Conservation (phyloP, 2,797 vertebrate species). For the Etheostoma perlongum region DNA sequence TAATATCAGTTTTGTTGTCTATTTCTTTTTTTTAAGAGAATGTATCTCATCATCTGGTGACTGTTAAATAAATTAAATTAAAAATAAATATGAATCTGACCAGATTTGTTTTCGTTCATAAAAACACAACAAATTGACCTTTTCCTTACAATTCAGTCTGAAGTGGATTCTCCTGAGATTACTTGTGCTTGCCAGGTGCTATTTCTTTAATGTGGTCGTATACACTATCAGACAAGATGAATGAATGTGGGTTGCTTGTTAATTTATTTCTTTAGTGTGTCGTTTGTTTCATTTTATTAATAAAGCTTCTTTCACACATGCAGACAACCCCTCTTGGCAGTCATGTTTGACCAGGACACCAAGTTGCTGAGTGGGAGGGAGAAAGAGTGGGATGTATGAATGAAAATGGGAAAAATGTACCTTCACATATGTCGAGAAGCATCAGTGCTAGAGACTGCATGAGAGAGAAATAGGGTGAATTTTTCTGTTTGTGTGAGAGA, state of each 20-base stretch:
- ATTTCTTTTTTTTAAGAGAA: conserved; percentile 89
- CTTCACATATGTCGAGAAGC: conserved; percentile 36
- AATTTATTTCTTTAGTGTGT: conserved; percentile 37
- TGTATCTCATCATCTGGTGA: conserved; percentile 90
- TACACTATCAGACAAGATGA: conserved; percentile 27
- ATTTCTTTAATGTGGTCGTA: conserved; percentile 13
- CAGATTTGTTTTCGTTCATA: conserved; percentile 8
- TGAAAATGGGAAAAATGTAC: conserved; percentile 29
- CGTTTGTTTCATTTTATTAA: conserved; percentile 47
- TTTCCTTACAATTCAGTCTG: conserved; percentile 28
- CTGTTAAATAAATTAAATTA: conserved; percentile 89
- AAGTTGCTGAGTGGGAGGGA: conserved; percentile 45
- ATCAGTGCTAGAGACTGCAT: conserved; percentile 51
- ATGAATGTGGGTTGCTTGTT: conserved; percentile 36
- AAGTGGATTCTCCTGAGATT: conserved; percentile 34
- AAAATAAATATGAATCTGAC: conserved; percentile 53
- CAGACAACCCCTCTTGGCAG: conserved; percentile 39
- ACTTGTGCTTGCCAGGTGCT: conserved; percentile 37
- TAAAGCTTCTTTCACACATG: conserved; percentile 31
- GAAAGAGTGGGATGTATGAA: conserved; percentile 41
- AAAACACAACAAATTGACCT: conserved; percentile 38
- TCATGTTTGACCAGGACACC: conserved; percentile 45
- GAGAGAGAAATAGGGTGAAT: conserved; percentile 36
- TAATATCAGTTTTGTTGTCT: conserved; percentile 86
- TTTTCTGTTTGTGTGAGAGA: conserved; percentile 39